These are phyloP conservation scores for Gallinago paraguaiae DNA, from an alignment of 2,113 vertebrate species.

Conservation along the genomic window DNA sequence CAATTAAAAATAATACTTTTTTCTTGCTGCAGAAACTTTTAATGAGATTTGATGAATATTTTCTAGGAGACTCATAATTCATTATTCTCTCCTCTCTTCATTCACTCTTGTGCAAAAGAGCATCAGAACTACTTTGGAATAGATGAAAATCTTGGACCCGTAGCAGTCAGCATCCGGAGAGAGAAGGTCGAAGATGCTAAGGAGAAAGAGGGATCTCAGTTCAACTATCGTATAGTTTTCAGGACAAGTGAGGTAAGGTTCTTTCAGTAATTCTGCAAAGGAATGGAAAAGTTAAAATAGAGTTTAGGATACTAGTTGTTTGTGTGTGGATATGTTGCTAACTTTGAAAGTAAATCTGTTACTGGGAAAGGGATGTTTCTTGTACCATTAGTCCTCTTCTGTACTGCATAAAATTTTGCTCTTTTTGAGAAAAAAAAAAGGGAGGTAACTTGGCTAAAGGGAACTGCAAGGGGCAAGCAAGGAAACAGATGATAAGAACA, in stretches of 20 bases:
- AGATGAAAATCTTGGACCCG: conserved; percentile 94
- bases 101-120: conserved; percentile 72
- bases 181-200: conserved; percentile 93
- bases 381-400: not conserved
- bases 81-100: not conserved
- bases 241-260: conserved; percentile 93
- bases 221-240: conserved; percentile 93
- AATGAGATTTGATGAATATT: not conserved
- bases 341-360: not conserved
- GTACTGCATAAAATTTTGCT: not conserved
- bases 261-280: not conserved
- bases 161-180: conserved; percentile 92
- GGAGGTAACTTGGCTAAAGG: not conserved
- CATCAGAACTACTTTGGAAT: conserved; percentile 98
- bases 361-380: not conserved
- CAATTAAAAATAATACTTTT: not conserved
- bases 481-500: not conserved
- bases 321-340: not conserved
- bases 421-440: not conserved
- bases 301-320: not conserved
- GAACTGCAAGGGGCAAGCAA: not conserved
- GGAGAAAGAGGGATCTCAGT: conserved; percentile 92
- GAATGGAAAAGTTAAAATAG: not conserved
- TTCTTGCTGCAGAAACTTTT: not conserved
- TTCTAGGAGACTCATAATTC: not conserved